Percentiles rank a stretch among this genome's conserved stretches.
Conservation (phyloP, 2,113 vertebrate species). For the Zapornia atra region DNA sequence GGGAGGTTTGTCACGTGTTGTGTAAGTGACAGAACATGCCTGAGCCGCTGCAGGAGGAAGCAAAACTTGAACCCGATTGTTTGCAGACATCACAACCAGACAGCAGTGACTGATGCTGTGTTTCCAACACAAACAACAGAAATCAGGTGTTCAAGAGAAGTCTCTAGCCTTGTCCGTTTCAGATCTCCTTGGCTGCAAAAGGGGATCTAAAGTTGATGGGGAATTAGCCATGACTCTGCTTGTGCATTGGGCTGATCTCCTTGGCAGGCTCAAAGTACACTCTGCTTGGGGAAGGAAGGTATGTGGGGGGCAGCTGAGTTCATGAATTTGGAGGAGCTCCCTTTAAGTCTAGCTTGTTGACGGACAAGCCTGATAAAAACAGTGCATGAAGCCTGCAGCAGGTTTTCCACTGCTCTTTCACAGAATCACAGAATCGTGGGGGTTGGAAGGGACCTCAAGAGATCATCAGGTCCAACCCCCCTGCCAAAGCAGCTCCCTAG, state of each 20-base stretch:
- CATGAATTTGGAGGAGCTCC: not conserved
- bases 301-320: not conserved
- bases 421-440: too few relatives aligned
- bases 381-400: not conserved
- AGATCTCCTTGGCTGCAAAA: not conserved
- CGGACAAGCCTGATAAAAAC: not conserved
- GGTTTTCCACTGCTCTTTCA: not conserved
- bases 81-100: not conserved
- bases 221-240: not conserved
- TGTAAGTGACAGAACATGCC: not conserved
- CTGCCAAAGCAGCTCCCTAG: too few relatives aligned
- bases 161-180: not conserved
- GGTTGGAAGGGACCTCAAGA: too few relatives aligned
- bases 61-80: not conserved
- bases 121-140: not conserved
- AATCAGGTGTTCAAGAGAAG: not conserved
- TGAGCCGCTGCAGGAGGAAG: constrained; percentile 16
- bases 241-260: not conserved
- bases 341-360: not conserved
- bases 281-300: not conserved
- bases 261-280: not conserved
- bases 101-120: not conserved
- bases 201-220: not conserved
- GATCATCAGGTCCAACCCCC: too few relatives aligned
- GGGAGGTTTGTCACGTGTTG: not conserved